Evolutionary conservation across 2,113 vertebrate genomes (phyloP).

Genomic region (Ivindomyrus marchei): DNA sequence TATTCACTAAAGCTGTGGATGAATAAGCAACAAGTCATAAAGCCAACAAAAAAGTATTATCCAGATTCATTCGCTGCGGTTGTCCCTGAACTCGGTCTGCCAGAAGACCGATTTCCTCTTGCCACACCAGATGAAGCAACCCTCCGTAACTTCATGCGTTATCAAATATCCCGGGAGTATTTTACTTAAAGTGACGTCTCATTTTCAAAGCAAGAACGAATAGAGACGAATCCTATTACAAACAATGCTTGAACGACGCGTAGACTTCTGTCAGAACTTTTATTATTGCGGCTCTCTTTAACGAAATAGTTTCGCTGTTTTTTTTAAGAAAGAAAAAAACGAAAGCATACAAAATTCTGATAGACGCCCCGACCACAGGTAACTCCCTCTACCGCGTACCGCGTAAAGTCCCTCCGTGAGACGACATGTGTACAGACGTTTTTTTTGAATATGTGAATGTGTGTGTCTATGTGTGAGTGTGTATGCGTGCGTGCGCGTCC

Average conservation of each 20-base stretch:
- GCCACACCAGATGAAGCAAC: neutral
- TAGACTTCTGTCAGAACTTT: neutral
- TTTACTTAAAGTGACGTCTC: neutral
- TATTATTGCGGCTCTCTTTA: neutral
- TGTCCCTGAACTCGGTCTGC: neutral
- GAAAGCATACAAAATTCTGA: neutral
- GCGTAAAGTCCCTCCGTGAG: neutral
- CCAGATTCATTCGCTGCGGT: neutral
- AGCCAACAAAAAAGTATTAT: neutral
- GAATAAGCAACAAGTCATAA: neutral
- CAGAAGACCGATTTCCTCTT: neutral
- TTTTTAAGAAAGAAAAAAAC: neutral
- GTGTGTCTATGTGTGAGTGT: slow-evolving; percentile 7
- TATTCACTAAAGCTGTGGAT: neutral
- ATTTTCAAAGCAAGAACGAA: neutral
- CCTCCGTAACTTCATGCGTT: neutral
- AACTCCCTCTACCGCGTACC: neutral
- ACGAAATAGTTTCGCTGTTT: neutral
- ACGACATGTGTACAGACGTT: neutral
- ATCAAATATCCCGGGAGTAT: neutral
- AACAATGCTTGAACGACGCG: neutral
- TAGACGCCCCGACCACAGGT: neutral
- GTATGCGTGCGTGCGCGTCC: slow-evolving; percentile 11
- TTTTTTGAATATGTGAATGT: neutral
- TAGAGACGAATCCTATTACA: neutral